A percentile compares a stretch with the other conserved stretches of the same genome.
These are phyloP conservation scores for Diachrysia chrysitis DNA, from an alignment of 2,888 invertebrate genomes.

Conservation along the genomic window DNA sequence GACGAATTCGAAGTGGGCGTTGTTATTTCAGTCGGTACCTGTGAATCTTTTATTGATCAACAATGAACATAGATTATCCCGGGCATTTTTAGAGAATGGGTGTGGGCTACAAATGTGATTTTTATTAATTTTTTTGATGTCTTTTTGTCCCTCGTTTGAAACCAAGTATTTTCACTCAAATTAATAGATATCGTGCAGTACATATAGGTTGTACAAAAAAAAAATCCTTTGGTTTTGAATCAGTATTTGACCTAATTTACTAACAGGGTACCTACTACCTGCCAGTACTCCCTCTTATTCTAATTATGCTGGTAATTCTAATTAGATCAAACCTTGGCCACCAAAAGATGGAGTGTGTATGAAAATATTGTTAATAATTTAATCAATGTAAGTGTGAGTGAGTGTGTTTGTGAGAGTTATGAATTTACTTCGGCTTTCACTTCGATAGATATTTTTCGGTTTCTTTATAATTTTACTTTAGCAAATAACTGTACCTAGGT, in stretches of 20 bases:
- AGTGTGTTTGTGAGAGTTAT: too few species aligned
- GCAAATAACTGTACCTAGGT: too few species aligned
- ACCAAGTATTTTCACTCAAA: neutral
- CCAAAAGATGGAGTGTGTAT: too few species aligned
- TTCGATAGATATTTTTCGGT: too few species aligned
- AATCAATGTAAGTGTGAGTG: too few species aligned
- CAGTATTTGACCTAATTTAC: neutral
- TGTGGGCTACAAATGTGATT: neutral
- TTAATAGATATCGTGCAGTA: neutral
- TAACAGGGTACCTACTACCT: neutral
- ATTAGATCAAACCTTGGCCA: neutral
- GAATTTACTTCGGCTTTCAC: too few species aligned
- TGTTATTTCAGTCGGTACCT: constrained; percentile 13
- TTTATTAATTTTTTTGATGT: neutral
- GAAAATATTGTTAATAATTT: too few species aligned
- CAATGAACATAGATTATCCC: constrained; percentile 18
- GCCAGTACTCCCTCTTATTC: neutral
- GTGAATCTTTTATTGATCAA: constrained; percentile 19
- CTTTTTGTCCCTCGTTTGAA: neutral
- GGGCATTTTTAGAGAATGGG: constrained; percentile 3
- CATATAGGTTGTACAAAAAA: too few species aligned
- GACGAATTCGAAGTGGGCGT: constrained; percentile 34
- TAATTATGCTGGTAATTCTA: neutral
- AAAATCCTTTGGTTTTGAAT: too few species aligned
- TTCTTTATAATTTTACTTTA: too few species aligned